Evolutionary conservation across 2,888 invertebrate species (phyloP), one percentile per base, ranked within the genome.

Genomic region (Troglohyphantes excavatus): DNA sequence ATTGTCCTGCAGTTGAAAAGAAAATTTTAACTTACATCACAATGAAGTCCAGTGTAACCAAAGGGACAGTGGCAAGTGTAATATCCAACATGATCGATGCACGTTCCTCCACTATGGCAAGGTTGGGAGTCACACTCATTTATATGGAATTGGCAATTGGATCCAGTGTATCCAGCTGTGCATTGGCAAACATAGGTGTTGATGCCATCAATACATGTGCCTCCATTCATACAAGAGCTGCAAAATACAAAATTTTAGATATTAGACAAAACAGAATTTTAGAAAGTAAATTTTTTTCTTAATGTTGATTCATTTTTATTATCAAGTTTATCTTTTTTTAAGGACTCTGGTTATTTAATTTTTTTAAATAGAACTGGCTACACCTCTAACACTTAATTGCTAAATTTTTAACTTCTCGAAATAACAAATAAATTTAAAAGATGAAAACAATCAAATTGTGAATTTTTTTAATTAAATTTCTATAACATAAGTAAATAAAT

Each of bases 151-250:
- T 98, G 98, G 93, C 99, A 99, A 94, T 98, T 98, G 0, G 97
- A 96, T 0, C 98, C 99, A 0, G 97, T 98, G 94, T 92, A 96
- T 93, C 97, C 98, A 0, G 96, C 95, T 70, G 96, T 95, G 94
- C 99, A 99, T 61, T 96, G 96, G 93, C 99, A 99, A 91, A 96
- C 96, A 94, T 98, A 99, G 82, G 96, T 96, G 94, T 98, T 98
- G 93, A 97, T 97, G 67, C 98, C 98, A 92, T 98, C 98, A 75
- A 98, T 95, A 93, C 99, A 99, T 6, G 96, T 96, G 11, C 98
- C 98, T 0, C 96, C 97, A 93, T 97, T 97, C 96, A 98, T 97
- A 93, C 98, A 98, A 91, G 97, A 97, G 90, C 97, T 97, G 19
- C 9, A 70, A 76, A 68, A 61, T 19, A n/a, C 61, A 61, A 17